A percentile compares a stretch with the other conserved stretches of the same genome.
phyloP scores from a whole-genome alignment of 2,113 vertebrate genomes.

The Furnarius figulus region DNA sequence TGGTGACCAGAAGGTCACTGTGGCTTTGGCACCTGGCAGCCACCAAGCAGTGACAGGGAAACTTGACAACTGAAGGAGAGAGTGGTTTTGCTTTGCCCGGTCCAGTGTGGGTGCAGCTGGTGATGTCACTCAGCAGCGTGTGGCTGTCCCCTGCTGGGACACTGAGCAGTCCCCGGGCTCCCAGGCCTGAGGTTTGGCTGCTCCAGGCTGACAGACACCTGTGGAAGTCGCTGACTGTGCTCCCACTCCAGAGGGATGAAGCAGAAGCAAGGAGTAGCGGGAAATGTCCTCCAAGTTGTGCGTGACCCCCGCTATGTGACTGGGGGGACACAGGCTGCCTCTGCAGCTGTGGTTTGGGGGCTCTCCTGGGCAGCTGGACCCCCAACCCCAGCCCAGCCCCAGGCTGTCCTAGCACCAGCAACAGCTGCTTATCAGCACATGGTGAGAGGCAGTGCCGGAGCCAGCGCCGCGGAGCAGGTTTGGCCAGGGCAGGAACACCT shows the following conservation, averaged over 20 bases:
- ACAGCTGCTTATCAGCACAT: not conserved
- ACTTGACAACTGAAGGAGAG: not conserved
- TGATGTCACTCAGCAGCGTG: not conserved
- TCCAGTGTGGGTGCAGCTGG: not conserved
- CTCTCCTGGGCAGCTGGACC: not conserved
- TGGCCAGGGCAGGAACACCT: constrained; percentile 33
- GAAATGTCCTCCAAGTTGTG: fast-evolving
- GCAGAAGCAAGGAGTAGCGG: not conserved
- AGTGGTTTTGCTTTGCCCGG: fast-evolving
- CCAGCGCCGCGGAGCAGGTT: constrained; percentile 61
- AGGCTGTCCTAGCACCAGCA: not conserved
- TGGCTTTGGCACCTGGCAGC: not conserved
- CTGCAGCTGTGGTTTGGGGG: not conserved
- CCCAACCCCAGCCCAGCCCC: fast-evolving
- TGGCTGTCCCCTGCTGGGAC: not conserved
- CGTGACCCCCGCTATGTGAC: fast-evolving
- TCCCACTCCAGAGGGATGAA: not conserved
- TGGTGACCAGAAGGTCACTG: not conserved
- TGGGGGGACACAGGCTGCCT: not conserved
- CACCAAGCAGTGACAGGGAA: not conserved
- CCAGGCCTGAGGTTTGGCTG: not conserved
- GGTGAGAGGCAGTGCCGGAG: not conserved
- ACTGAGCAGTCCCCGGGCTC: fast-evolving
- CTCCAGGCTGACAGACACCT: not conserved
- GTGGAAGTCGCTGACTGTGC: not conserved